Conservation (phyloP, 1,140 invertebrate species). For the Tetramorium simillimum region DNA sequence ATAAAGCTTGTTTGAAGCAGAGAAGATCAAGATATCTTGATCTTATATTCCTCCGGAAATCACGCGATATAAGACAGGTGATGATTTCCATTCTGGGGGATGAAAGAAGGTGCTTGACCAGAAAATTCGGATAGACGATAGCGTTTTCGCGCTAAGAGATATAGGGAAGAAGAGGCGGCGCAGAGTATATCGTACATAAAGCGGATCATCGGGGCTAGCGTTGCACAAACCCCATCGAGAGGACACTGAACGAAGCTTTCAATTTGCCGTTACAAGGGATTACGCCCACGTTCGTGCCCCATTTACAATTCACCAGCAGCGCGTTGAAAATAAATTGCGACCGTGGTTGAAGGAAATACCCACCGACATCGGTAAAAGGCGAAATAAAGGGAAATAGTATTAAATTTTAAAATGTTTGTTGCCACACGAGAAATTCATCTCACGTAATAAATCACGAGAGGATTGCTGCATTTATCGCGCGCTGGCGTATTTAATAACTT, state of each 20-base stretch:
- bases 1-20: neutral
- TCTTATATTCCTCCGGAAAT: neutral
- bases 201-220: conserved; percentile 43
- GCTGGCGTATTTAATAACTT: conserved; percentile 14
- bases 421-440: conserved; percentile 19
- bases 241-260: conserved; percentile 55
- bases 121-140: neutral
- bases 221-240: conserved; percentile 33
- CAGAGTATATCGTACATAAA: conserved; percentile 54
- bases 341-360: conserved; percentile 11
- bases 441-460: conserved; percentile 40
- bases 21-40: neutral
- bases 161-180: neutral
- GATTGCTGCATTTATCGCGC: conserved; percentile 15
- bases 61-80: neutral
- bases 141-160: conserved; percentile 6
- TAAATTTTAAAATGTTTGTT: conserved; percentile 15
- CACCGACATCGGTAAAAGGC: neutral
- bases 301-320: conserved; percentile 22
- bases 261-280: conserved; percentile 60
- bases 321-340: conserved; percentile 40
- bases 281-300: conserved; percentile 27
- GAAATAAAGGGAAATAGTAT: conserved; percentile 31
- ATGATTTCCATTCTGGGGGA: neutral
- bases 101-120: neutral